phyloP scores from a whole-genome alignment of 2,797 vertebrate genomes.

The Lerista edwardsae region DNA sequence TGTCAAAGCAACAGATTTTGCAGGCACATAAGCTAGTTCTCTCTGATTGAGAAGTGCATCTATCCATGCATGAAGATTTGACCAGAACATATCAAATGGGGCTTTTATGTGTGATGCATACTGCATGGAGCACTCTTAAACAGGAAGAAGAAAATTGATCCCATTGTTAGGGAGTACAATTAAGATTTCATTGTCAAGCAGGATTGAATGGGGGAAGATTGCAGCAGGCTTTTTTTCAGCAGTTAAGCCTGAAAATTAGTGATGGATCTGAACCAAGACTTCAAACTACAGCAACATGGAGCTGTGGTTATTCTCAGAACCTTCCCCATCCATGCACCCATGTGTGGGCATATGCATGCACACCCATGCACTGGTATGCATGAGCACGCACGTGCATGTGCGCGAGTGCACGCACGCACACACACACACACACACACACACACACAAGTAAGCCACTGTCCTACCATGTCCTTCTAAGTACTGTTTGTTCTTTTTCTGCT shows the following conservation, averaged over 20 bases:
- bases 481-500: background rate
- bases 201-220: background rate
- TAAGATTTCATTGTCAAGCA: background rate
- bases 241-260: background rate
- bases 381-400: too few species aligned
- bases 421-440: too few species aligned
- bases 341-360: background rate
- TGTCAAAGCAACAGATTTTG: background rate
- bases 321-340: background rate
- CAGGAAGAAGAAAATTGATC: background rate
- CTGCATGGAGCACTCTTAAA: background rate
- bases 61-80: background rate
- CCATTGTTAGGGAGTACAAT: constrained; percentile 9
- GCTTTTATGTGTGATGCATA: background rate
- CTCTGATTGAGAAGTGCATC: background rate
- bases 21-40: background rate
- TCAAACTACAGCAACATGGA: fast-evolving
- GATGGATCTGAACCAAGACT: background rate
- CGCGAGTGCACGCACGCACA: too few species aligned
- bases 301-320: background rate
- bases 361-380: too few species aligned
- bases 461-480: background rate
- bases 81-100: constrained; percentile 5
- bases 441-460: background rate
- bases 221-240: constrained; percentile 8